Base-by-base conservation (phyloP, 2,888 invertebrate species). In the Drosophila histrio region DNA sequence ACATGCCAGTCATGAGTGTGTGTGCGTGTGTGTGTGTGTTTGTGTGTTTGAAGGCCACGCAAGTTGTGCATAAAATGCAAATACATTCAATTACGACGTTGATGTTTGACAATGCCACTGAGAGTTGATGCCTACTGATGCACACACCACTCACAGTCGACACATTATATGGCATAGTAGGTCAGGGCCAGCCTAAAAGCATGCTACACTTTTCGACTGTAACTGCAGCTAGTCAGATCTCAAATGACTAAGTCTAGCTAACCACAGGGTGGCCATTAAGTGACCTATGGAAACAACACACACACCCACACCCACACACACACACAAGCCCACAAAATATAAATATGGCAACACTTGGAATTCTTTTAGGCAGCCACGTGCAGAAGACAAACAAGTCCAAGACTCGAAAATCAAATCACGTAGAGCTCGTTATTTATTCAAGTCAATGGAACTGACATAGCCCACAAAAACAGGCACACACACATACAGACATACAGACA, bases 341-440 rank as follows among this genome's bases (percentile, higher is more conserved):
- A 58, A 39, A 60, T 53, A 54, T 30, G 30, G 39, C 17, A 19
- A 62, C 50, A 72, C 47, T 65, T 52, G 32, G 22, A 54, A 30
- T 30, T 53, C 21, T 53, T 67, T 53, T 72, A 34, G 72, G 57
- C 62, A 71, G 49, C 56, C 69, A 74, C 75, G 78, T 77, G 72
- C 43, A 56, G 39, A 67, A 72, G 68, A 63, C 64, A 71, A 76
- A 76, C 69, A 75, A 72, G 66, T 57, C 58, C 49, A 64, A 56
- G 67, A 28, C 64, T 77, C 39, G 61, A 62, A 74, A 81, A 84
- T 77, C 85, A 66, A 79, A 79, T 84, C 81, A 85, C 81, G 81
- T 82, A 66, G 50, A 13, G 47, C 68, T 74, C 70, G 79, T 77
- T 79, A 82, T 82, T 82, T 81, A 74, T 79, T 72, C 77, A 74